Evolutionary conservation across 2,888 invertebrate species (phyloP).

Genomic region (Melanchra persicariae): DNA sequence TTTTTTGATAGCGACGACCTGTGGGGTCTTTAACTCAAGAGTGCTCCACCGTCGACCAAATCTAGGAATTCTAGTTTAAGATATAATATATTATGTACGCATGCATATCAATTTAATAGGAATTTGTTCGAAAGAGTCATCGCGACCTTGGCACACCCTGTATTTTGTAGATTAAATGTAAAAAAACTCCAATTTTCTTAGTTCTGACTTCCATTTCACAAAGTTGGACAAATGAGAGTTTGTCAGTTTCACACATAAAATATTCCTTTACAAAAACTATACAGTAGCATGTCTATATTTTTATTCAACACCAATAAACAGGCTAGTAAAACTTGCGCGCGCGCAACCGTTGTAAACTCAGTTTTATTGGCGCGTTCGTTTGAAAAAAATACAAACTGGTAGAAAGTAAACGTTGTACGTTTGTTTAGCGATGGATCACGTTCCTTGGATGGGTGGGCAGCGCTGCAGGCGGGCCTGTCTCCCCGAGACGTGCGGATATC

Average conservation of each 20-base stretch:
- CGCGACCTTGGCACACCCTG: too few species aligned
- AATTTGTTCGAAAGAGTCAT: too few species aligned
- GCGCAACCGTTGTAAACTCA: slow-evolving; percentile 57
- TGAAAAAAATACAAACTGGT: slow-evolving; percentile 59
- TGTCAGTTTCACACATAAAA: slow-evolving; percentile 2
- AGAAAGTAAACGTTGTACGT: slow-evolving; percentile 55
- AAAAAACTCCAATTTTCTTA: too few species aligned
- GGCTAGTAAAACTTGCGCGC: slow-evolving; percentile 44
- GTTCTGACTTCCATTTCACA: not conserved
- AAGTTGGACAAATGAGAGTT: not conserved
- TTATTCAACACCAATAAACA: slow-evolving; percentile 58
- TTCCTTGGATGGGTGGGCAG: slow-evolving; percentile 30
- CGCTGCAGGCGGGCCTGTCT: slow-evolving; percentile 18
- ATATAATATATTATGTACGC: too few species aligned
- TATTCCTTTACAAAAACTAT: slow-evolving; percentile 19
- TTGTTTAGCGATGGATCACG: slow-evolving; percentile 41
- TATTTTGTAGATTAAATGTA: too few species aligned
- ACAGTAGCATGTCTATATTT: slow-evolving; percentile 49
- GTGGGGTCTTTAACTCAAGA: too few species aligned
- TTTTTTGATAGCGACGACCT: too few species aligned
- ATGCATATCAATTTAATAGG: too few species aligned
- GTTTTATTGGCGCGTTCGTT: slow-evolving; percentile 58
- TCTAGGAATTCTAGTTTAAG: too few species aligned
- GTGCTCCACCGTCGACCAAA: too few species aligned
- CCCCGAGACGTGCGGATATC: not conserved